Evolutionary conservation across 2,113 vertebrate genomes (phyloP).

Genomic region (Colistium nudipinnis): DNA sequence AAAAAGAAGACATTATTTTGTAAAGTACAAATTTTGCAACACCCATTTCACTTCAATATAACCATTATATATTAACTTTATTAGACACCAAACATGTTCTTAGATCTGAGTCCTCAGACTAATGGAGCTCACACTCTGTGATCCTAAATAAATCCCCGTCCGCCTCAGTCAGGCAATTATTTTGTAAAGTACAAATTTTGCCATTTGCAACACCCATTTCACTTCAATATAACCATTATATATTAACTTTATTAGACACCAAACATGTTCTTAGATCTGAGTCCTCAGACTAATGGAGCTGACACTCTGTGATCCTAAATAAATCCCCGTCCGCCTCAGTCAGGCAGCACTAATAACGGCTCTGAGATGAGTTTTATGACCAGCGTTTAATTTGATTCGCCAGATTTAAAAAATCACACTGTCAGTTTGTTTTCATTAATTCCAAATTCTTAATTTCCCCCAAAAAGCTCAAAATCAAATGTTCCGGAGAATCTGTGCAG

Average conservation of each 20-base stretch:
- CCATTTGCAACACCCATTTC: background rate
- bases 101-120: background rate
- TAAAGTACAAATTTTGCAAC: background rate
- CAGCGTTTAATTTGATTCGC: background rate
- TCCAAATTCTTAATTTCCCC: too few species aligned
- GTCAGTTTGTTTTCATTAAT: background rate
- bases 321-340: background rate
- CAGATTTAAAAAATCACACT: background rate
- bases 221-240: background rate
- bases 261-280: background rate
- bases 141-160: slow-evolving; percentile 1
- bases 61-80: background rate
- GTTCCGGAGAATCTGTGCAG: background rate
- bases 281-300: background rate
- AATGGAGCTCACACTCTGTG: slow-evolving; percentile 13
- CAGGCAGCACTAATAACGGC: background rate
- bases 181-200: background rate
- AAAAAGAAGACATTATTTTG: too few species aligned
- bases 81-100: background rate
- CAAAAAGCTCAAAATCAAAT: background rate
- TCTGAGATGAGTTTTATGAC: background rate
- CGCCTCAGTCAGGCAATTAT: background rate
- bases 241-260: background rate
- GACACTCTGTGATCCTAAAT: slow-evolving; percentile 10
- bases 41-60: background rate